Evolutionary conservation across 53 echinoderm and acorn worm species (phyloP), one percentile per base, ranked within the genome.

Genomic region (Arbacia lixula): DNA sequence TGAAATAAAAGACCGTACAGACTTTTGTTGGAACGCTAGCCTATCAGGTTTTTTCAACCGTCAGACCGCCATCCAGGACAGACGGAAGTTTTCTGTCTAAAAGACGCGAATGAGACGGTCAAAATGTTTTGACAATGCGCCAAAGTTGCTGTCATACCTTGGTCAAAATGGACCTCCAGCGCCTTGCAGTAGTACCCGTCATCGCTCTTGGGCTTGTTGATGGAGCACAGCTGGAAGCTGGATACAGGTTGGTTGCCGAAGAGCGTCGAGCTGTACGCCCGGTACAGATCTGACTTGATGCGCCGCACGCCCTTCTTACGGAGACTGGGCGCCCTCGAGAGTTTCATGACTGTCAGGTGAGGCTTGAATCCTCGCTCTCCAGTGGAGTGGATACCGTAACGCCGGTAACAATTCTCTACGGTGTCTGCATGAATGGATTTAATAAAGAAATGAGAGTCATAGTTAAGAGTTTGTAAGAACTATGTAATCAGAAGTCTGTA

Each of bases 321-420:
- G 16, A 98, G 86, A 68, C 98, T 98, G 4, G 98, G 98, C 16
- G 98, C 98, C 9, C 98, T 74, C 2, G 98, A 98, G 6, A 98
- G 87, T 55, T 98, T 98, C 98, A 98, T 98, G 66, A 98, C 98
- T 14, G 98, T 94, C 21, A 98, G 88, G 86, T 98, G 98, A 10
- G 98, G 98, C 53, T 98, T 98, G 85, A 98, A 98, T 22, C 98
- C 98, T 60, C 98, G 68, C 84, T 98, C 98, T 1, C 98, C 98
- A 1, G 98, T 98, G 9, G 98, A 98, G 16, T 89, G 82, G 27
- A 98, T 88, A 66, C 85, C 86, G 83, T 97, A 81, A 9, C 92
- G 85, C 8, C 89, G 85, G 86, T 86, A 98, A 27, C 88, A 87
- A 65, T 90, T 94, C 56, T 98, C 98, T 36, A 98, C 98, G 2